These are phyloP conservation scores for Chascanopsetta lugubris DNA, from an alignment of 2,113 vertebrate species.

Conservation along the genomic window DNA sequence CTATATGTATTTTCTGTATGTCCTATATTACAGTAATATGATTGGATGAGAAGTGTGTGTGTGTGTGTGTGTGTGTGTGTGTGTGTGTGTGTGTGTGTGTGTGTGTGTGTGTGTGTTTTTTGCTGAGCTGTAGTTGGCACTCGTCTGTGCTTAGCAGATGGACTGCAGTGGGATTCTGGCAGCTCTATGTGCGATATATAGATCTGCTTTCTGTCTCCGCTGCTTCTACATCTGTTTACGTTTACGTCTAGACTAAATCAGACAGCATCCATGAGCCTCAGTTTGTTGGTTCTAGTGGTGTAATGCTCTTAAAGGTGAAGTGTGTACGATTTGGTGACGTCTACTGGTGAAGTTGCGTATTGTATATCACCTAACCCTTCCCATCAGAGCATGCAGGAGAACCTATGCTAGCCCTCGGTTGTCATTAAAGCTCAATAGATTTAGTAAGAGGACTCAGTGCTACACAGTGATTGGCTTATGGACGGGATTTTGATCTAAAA, in stretches of 20 bases:
- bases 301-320: no score
- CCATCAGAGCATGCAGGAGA: no score
- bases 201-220: slow-evolving; percentile 41
- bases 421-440: no score
- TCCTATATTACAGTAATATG: no score
- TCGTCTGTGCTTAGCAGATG: slow-evolving; percentile 56
- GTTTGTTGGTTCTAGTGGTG: slow-evolving; percentile 11
- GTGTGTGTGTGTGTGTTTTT: slow-evolving; percentile 25
- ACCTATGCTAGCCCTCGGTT: no score
- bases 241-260: slow-evolving; percentile 43
- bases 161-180: slow-evolving; percentile 59
- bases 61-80: background rate
- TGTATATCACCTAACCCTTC: no score
- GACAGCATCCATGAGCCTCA: slow-evolving; percentile 17
- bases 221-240: slow-evolving; percentile 29
- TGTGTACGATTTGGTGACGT: no score
- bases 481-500: no score
- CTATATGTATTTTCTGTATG: no score
- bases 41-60: background rate
- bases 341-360: no score
- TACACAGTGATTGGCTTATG: no score
- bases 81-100: background rate
- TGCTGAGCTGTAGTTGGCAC: slow-evolving; percentile 58
- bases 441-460: no score
- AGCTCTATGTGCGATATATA: slow-evolving; percentile 36